phyloP scores from a whole-genome alignment of 2,113 vertebrate genomes.

The Aviceda subcristata region DNA sequence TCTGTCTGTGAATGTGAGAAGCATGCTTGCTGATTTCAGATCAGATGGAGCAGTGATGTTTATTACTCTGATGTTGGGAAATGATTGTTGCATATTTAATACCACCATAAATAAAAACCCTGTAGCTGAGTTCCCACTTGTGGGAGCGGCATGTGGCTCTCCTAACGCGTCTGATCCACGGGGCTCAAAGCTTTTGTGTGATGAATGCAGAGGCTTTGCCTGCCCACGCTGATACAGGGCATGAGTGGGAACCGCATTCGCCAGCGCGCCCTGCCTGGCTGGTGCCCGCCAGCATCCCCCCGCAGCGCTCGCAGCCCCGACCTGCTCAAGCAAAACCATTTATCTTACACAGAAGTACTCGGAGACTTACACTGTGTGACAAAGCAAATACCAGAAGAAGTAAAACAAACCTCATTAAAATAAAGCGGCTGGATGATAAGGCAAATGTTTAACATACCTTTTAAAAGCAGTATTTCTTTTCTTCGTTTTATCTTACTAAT shows the following conservation, averaged over 20 bases:
- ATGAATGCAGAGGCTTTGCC: neutral
- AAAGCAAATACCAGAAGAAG: conserved; percentile 13
- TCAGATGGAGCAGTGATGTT: conserved; percentile 43
- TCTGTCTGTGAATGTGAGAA: conserved; percentile 19
- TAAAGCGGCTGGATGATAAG: conserved; percentile 38
- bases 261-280: neutral
- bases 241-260: neutral
- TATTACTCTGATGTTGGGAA: conserved; percentile 48
- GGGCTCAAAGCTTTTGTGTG: neutral
- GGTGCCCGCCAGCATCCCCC: neutral
- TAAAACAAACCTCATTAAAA: conserved; percentile 57
- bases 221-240: neutral
- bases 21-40: conserved; percentile 22
- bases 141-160: neutral
- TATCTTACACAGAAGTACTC: neutral
- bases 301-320: neutral
- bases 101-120: neutral
- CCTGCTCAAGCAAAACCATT: neutral
- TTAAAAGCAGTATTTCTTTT: neutral
- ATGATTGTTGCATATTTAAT: conserved; percentile 60
- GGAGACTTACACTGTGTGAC: neutral
- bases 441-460: neutral
- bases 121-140: neutral
- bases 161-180: accelerated
- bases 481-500: neutral